Evolutionary conservation across 2,888 invertebrate species (phyloP), one percentile per base, ranked within the genome.

Genomic region (Crepidodera aurea): DNA sequence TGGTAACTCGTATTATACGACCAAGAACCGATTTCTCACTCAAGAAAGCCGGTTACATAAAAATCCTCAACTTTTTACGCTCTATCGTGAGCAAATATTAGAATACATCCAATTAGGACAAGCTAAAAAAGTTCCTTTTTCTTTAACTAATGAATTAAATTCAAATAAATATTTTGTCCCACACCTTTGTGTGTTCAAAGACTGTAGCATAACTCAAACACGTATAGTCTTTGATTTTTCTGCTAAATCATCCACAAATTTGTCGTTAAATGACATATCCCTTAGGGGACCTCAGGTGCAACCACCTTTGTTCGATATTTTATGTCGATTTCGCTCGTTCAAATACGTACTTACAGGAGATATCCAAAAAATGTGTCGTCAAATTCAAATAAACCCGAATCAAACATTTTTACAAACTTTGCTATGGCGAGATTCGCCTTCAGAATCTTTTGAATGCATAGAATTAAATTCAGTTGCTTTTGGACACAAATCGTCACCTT

Each of bases 181-280:
- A 2, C 62, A 62, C 42, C 57, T 63, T 10, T 64, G 60, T 42
- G 61, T 63, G 1, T 54, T 64, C 2, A 54, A 51, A 32, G 62
- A 65, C 18, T 51, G 55, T 12, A 6, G 8, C 1, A 50, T 44
- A 5, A 67, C 67, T 8, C 64, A 62, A 57, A 12, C 59, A 8
- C 18, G 64, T n/a, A 62, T 60, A 3, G 62, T 64, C 1, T 65
- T 65, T 46, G 48, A 66, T 40, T 60, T 42, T n/a, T 56, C 56
- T 2, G 29, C 25, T 8, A 37, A 51, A 56, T 27, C 62, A 8
- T 34, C 48, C 1, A 40, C 34, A 25, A 53, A 53, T 15, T 1
- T 59, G 0, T 50, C 58, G 1, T 19, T 51, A 1, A 63, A 59
- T 44, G 51, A 63, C 15, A 40, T 60, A 2, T 25, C 37, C 25